Evolutionary conservation across 2,888 invertebrate genomes (phyloP), one percentile per base, ranked within the genome.

Genomic region (Encarsia formosa): DNA sequence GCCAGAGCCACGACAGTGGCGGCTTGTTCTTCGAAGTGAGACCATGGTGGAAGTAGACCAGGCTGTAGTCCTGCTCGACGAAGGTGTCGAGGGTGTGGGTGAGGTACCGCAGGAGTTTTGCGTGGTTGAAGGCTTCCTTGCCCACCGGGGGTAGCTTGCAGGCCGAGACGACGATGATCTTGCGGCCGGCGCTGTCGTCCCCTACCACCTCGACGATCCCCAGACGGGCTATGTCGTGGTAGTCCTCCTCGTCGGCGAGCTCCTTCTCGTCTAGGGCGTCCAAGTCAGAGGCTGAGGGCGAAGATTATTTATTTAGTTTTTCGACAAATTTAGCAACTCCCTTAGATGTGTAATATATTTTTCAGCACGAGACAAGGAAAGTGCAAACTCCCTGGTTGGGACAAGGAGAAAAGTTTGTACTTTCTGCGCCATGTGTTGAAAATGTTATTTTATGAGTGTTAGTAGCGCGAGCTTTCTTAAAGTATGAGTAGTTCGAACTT

Each of bases 31-130:
- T 88, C 70, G 93, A 94, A 40, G 88, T 89, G 39, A 99, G 81
- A 13, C 99, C 99, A 77, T 90, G 90, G 76, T 99, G 99, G 71
- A 99, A 96, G 75, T 99, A 99, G 3, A 99, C 91, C 53, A 99
- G 81, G 65, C 92, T 93, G 77, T 99, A 99, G 75, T 99, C 99
- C 76, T 94, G 94, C 74, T 99, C 95, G 54, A 99, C 99, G 74
- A 93, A 97, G 73, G 91, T 91, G 77, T 98, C 96, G 74, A 99
- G 79, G 42, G 96, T 96, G 74, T 87, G 87, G 76, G 89, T 91
- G 63, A 98, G 81, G 77, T 93, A 96, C 74, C 97, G 54, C 26
- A 91, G 77, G 59, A 91, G 79, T 65, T 84, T 79, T 52, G 81
- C 80, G 73, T 91, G 90, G 65, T 87, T 84, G 56, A 90, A 74